Percentiles rank a stretch among this genome's conserved stretches.
These are phyloP conservation scores for Athene cunicularia DNA, from an alignment of 2,113 vertebrate species.

Conservation along the genomic window DNA sequence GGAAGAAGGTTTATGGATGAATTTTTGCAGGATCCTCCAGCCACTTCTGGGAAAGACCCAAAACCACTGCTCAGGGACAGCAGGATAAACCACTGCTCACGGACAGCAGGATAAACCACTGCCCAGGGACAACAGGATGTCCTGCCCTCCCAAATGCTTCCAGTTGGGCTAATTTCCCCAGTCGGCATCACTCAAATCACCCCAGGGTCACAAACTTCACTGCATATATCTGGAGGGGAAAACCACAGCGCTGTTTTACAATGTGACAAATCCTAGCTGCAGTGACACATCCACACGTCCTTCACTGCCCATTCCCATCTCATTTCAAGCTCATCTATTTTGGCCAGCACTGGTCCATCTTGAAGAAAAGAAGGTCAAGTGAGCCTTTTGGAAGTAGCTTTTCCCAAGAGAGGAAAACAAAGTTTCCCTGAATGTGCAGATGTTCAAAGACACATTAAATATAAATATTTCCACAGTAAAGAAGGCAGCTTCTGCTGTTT, in stretches of 20 bases:
- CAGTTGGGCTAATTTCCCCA: neutral
- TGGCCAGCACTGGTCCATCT: neutral
- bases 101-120: neutral
- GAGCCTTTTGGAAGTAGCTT: neutral
- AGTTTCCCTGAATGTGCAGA: neutral
- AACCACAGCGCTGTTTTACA: neutral
- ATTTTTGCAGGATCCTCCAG: neutral
- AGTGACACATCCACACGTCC: neutral
- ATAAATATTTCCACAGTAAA: neutral
- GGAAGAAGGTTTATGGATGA: neutral
- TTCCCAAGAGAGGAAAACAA: neutral
- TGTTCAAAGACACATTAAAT: neutral
- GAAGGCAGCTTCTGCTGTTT: neutral
- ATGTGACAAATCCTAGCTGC: neutral
- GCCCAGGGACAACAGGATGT: accelerated
- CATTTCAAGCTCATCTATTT: neutral
- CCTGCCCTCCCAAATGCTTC: neutral
- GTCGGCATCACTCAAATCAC: neutral
- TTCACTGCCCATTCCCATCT: neutral
- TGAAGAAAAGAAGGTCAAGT: neutral
- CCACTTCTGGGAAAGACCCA: neutral
- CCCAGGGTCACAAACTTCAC: neutral
- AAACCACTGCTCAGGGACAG: accelerated
- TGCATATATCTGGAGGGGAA: neutral
- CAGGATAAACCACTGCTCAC: accelerated